These are phyloP conservation scores for Iguana delicatissima DNA, from an alignment of 2,797 vertebrate species.

Conservation along the genomic window DNA sequence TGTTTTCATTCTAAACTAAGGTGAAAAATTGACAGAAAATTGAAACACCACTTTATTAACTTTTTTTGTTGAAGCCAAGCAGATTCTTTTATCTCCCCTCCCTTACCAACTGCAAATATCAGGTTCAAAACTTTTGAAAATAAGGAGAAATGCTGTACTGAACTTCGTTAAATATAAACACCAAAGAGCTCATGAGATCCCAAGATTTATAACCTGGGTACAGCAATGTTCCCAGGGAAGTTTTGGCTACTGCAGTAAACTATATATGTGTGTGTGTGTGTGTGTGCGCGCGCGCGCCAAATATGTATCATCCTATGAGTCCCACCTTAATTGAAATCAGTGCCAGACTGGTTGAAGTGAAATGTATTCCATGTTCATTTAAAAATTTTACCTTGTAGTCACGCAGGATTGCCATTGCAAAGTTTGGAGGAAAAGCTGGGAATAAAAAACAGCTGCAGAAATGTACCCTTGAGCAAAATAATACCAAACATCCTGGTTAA, in stretches of 20 bases:
- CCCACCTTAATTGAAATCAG: neutral
- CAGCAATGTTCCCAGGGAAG: too few relatives aligned
- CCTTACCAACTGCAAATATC: neutral
- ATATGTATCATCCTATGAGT: neutral
- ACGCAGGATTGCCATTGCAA: constrained; percentile 88
- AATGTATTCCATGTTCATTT: neutral
- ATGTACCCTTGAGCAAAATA: neutral
- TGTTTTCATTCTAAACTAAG: neutral
- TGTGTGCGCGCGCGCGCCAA: too few relatives aligned
- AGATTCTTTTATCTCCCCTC: neutral
- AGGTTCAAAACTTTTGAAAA: neutral
- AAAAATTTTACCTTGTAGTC: constrained; percentile 83
- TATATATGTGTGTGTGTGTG: too few relatives aligned
- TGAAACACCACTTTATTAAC: too few relatives aligned
- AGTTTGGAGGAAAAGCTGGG: constrained; percentile 84
- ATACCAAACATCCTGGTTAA: accelerated
- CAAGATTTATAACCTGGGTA: too few relatives aligned
- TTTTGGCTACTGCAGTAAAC: too few relatives aligned
- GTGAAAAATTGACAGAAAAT: too few relatives aligned
- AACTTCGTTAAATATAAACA: too few relatives aligned
- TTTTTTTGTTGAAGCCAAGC: neutral
- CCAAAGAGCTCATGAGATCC: too few relatives aligned
- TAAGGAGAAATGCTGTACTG: too few relatives aligned
- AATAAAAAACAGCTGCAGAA: neutral
- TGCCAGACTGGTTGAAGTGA: neutral